Evolutionary conservation across 2,888 invertebrate genomes (phyloP).

Genomic region (Brassicogethes aeneus): DNA sequence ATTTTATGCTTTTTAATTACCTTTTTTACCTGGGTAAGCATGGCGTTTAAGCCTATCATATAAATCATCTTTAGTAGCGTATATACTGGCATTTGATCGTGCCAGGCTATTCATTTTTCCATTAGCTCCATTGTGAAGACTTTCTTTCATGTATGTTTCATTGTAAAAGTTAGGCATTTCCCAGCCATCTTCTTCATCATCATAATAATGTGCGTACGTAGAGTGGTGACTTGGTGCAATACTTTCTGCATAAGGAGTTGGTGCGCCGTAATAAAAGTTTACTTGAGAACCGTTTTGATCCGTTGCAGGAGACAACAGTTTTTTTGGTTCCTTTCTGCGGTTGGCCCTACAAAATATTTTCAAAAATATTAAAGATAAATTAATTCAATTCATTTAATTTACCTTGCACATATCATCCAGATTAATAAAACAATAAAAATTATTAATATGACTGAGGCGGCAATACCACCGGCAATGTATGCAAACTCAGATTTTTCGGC

Average conservation of each 20-base stretch:
- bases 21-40: conserved; percentile 93
- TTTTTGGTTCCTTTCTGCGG: conserved; percentile 83
- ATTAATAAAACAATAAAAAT: conserved; percentile 87
- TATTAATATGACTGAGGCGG: conserved; percentile 87
- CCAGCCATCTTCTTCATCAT: conserved; percentile 94
- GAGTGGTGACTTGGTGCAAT: conserved; percentile 93
- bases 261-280: conserved; percentile 93
- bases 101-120: conserved; percentile 90
- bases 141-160: conserved; percentile 93
- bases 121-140: conserved; percentile 77
- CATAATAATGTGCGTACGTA: conserved; percentile 91
- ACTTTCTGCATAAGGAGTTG: conserved; percentile 89
- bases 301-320: conserved; percentile 78
- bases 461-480: conserved; percentile 89
- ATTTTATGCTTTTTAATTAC: conserved; percentile 43
- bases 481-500: conserved; percentile 91
- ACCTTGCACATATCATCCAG: conserved; percentile 96
- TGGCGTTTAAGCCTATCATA: conserved; percentile 92
- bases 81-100: conserved; percentile 86
- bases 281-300: conserved; percentile 91
- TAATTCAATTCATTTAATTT: too few relatives aligned
- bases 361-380: background rate
- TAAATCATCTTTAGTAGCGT: conserved; percentile 90
- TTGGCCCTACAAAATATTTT: conserved; percentile 64
- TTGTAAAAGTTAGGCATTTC: conserved; percentile 97